Evolutionary conservation across 2,888 invertebrate genomes (phyloP), one percentile per base, ranked within the genome.

Genomic region (Chelonus formosanus): DNA sequence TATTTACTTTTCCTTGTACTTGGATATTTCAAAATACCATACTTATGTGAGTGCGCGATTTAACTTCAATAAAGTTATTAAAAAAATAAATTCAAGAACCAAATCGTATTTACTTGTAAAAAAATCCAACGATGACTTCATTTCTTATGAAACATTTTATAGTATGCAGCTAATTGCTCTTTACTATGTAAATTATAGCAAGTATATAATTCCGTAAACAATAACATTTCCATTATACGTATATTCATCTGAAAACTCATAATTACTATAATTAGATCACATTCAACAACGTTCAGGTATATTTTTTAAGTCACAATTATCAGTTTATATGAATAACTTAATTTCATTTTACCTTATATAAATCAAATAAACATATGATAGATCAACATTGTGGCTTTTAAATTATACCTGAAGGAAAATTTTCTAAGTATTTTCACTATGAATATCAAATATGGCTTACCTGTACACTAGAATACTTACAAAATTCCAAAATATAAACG

Each of bases 401-500:
- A 50, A 52, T 48, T 36, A 55, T 40, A 35, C 32, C 43, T 40
- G 6, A 35, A 8, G 10, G 52, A 44, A 62, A 6, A 31, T 61
- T 55, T 56, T 31, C 7, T 43, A 40, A 36, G 8, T 20, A 48
- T 36, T 20, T 6, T 20, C 45, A 36, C 20, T 20, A 20, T 20
- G 2, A 20, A 20, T 20, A 20, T 20, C 20, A 20, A 20, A 20
- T 20, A 20, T 44, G 5, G 44, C 78, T 81, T 80, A 81, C 81
- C 81, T 81, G 78, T 68, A 64, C 58, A 55, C 45, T 56, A 48
- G 65, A 57, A 76, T 80, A 81, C 81, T 82, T 81, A 82, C 81
- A 73, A 63, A 65, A 50, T 5, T 58, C 54, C 7, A 43, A 32
- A 43, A 8, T 32, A 48, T 54, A 55, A 40, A 55, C 63, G 43